These are phyloP conservation scores for Otus sunia DNA, from an alignment of 2,113 vertebrate genomes.

Conservation along the genomic window DNA sequence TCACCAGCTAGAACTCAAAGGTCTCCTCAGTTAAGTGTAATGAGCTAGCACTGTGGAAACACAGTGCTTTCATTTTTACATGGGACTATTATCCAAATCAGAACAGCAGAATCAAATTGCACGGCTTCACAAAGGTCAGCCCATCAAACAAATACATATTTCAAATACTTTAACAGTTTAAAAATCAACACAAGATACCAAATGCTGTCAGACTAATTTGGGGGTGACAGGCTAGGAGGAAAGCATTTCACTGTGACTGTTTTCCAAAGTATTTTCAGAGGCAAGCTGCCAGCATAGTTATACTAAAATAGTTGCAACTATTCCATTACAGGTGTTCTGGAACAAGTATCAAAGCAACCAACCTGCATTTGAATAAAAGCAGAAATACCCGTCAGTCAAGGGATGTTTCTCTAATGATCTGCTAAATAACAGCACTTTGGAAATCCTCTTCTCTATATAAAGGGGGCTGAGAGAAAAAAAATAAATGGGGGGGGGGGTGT, in stretches of 20 bases:
- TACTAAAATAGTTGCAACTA: background rate
- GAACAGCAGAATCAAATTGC: background rate
- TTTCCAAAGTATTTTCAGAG: background rate
- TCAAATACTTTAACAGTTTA: background rate
- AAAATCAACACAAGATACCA: rapidly evolving
- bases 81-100: too few relatives aligned
- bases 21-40: background rate
- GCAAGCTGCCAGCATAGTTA: background rate
- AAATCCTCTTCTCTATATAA: background rate
- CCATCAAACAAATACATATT: rapidly evolving
- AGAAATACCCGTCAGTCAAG: rapidly evolving
- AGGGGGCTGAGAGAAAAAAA: background rate
- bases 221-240: background rate
- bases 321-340: constrained; percentile 32
- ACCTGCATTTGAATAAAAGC: background rate
- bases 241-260: background rate
- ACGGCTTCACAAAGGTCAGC: background rate
- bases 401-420: background rate
- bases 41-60: background rate
- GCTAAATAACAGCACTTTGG: background rate
- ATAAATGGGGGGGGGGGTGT: background rate
- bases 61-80: background rate
- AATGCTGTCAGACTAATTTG: background rate
- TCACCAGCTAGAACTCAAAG: background rate
- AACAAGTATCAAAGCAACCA: constrained; percentile 25